A percentile compares a stretch with the other conserved stretches of the same genome.
Evolutionary conservation across 2,888 invertebrate species (phyloP).

Genomic region (Taphrorychus bicolor): DNA sequence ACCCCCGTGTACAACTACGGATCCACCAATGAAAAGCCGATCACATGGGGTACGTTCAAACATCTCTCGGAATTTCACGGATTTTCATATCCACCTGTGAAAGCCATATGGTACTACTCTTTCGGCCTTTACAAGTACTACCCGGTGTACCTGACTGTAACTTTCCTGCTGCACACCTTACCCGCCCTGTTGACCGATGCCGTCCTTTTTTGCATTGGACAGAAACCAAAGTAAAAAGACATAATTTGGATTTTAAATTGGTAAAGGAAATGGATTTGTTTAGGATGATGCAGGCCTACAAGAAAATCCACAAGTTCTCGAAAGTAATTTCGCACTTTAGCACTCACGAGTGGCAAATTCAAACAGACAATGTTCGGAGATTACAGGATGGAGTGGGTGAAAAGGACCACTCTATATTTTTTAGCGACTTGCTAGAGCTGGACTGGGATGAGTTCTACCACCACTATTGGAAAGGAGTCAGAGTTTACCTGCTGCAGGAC

Average conservation of each 20-base stretch:
- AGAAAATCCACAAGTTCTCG: slow-evolving; percentile 80
- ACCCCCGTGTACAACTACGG: slow-evolving; percentile 87
- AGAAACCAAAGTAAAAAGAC: slow-evolving; percentile 63
- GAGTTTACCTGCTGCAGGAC: slow-evolving; percentile 81
- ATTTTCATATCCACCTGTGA: slow-evolving; percentile 65
- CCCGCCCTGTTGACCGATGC: slow-evolving; percentile 71
- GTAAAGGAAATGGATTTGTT: background rate
- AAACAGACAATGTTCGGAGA: slow-evolving; percentile 66
- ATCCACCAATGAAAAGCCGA: slow-evolving; percentile 81
- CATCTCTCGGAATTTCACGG: slow-evolving; percentile 66
- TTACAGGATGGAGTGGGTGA: slow-evolving; percentile 64
- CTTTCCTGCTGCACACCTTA: slow-evolving; percentile 70
- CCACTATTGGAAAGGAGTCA: slow-evolving; percentile 75
- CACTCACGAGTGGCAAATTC: slow-evolving; percentile 73
- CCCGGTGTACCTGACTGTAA: slow-evolving; percentile 66
- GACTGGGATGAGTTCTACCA: slow-evolving; percentile 78
- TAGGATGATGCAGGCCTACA: slow-evolving; percentile 75
- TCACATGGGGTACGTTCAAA: slow-evolving; percentile 78
- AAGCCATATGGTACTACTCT: slow-evolving; percentile 75
- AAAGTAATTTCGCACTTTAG: slow-evolving; percentile 79
- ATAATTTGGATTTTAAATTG: background rate
- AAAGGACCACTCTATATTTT: slow-evolving; percentile 68
- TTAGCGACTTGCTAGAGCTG: slow-evolving; percentile 76
- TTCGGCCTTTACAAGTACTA: slow-evolving; percentile 69
- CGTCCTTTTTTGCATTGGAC: slow-evolving; percentile 64